These are phyloP conservation scores for Dendrolimus punctatus DNA, from an alignment of 1,140 invertebrate species.

Conservation along the genomic window DNA sequence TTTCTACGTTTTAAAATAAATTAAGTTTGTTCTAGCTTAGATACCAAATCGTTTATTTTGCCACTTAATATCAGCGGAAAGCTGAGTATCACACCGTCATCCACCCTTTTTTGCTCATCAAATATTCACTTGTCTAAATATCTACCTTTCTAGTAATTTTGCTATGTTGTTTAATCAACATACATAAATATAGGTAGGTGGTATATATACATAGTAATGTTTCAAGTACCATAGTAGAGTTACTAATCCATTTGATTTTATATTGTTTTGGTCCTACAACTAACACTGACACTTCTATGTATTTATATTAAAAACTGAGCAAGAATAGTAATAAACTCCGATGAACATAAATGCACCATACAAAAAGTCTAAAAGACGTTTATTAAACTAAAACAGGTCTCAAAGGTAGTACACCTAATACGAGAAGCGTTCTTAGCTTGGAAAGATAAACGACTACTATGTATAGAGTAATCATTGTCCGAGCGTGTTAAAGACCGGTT, in stretches of 20 bases:
- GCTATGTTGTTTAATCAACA: background rate
- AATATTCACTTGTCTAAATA: background rate
- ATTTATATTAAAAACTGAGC: too few relatives aligned
- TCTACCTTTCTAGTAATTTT: background rate
- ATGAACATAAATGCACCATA: too few relatives aligned
- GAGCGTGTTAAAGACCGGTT: constrained; percentile 66
- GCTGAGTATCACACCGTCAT: background rate
- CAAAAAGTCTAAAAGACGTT: too few relatives aligned
- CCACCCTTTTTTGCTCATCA: too few relatives aligned
- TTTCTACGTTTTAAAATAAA: too few relatives aligned
- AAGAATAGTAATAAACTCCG: too few relatives aligned
- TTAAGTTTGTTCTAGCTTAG: too few relatives aligned
- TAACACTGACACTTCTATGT: too few relatives aligned
- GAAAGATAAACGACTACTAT: constrained; percentile 36
- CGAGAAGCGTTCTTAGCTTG: constrained; percentile 15
- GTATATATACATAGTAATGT: background rate
- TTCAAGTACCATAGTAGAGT: too few relatives aligned
- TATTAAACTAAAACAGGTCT: constrained; percentile 10
- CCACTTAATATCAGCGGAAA: background rate
- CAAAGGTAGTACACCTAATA: constrained; percentile 19
- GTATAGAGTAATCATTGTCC: constrained; percentile 65
- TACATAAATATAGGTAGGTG: background rate
- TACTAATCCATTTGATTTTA: too few relatives aligned
- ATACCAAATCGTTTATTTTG: background rate
- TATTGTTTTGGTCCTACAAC: too few relatives aligned